Evolutionary conservation across 2,797 vertebrate species (phyloP).

Genomic region (Emys orbicularis): DNA sequence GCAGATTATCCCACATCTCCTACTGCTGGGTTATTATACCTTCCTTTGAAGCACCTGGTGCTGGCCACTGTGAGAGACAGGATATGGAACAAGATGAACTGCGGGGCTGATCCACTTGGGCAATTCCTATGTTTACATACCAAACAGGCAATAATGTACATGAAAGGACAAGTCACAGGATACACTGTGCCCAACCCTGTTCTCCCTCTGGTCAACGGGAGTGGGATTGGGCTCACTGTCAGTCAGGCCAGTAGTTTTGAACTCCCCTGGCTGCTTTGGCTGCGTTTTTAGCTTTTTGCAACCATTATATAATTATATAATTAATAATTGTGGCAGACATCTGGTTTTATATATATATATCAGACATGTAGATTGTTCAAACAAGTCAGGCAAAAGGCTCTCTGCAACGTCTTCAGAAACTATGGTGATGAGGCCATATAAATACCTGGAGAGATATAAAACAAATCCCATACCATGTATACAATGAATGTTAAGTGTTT

Average conservation of each 20-base stretch:
- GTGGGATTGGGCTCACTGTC: neutral
- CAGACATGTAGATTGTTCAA: neutral
- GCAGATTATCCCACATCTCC: neutral
- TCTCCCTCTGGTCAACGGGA: neutral
- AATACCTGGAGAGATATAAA: neutral
- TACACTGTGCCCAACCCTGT: neutral
- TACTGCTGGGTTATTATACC: neutral
- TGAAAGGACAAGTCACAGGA: neutral
- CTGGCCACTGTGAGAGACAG: neutral
- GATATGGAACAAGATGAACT: neutral
- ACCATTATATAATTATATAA: neutral
- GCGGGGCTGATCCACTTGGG: accelerated
- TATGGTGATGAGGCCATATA: neutral
- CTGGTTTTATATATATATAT: neutral
- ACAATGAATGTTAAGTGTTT: neutral
- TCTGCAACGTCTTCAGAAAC: neutral
- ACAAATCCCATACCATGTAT: neutral
- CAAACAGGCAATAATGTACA: neutral
- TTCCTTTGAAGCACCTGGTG: accelerated
- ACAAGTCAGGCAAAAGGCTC: neutral
- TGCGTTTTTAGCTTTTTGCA: neutral
- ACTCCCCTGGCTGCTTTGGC: neutral
- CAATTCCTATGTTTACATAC: neutral
- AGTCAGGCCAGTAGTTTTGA: neutral
- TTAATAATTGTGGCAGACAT: neutral